A percentile compares a stretch with the other conserved stretches of the same genome.
phyloP scores from a whole-genome alignment of 2,888 invertebrate species.

The Phorcus lineatus region DNA sequence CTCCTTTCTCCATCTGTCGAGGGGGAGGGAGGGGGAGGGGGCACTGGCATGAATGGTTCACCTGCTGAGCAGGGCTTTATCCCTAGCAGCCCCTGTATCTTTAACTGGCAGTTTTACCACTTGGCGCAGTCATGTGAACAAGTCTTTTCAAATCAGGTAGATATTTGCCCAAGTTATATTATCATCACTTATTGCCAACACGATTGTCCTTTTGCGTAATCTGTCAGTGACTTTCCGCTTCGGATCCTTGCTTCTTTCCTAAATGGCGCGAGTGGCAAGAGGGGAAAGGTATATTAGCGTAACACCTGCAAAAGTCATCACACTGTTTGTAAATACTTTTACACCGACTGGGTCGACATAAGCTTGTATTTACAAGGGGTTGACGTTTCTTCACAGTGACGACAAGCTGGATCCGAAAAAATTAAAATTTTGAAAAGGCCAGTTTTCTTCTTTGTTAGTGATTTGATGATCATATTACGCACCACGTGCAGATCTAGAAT shows the following conservation, averaged over 20 bases:
- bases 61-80: background rate
- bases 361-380: slow-evolving; percentile 3
- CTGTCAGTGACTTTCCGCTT: background rate
- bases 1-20: slow-evolving; percentile 13
- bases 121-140: background rate
- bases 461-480: background rate
- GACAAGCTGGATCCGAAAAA: background rate
- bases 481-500: slow-evolving; percentile 12
- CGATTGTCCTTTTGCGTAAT: slow-evolving; percentile 6
- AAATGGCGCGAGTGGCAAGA: too few species aligned
- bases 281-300: background rate
- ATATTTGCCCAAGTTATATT: slow-evolving; percentile 16
- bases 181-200: background rate
- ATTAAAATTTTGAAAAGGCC: background rate
- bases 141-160: slow-evolving; percentile 2
- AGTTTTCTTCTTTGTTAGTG: slow-evolving; percentile 1
- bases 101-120: slow-evolving; percentile 2
- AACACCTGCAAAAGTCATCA: slow-evolving; percentile 16
- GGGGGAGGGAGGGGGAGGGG: background rate
- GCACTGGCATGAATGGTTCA: background rate
- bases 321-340: slow-evolving; percentile 15
- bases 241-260: background rate
- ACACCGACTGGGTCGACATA: slow-evolving; percentile 5
- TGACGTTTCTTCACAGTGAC: background rate
- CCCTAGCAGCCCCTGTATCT: background rate